Conservation (phyloP, 1,140 invertebrate genomes). For the Dinothrombium tinctorium region DNA sequence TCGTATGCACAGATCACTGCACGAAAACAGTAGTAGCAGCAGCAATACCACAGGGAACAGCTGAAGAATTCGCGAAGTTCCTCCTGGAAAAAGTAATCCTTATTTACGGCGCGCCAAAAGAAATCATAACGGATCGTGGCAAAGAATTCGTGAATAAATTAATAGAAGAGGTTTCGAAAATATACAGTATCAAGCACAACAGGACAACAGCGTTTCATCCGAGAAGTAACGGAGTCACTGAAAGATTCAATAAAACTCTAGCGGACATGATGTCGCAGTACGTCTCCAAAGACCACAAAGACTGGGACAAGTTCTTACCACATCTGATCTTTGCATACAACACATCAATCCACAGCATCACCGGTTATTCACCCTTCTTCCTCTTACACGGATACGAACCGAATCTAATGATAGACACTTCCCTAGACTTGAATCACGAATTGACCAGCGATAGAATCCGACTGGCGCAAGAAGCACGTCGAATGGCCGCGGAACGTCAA, state of each 20-base stretch:
- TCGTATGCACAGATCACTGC: conserved; percentile 17
- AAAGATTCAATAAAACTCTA: conserved; percentile 13
- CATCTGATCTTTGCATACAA: too few species aligned
- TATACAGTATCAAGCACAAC: conserved; percentile 4
- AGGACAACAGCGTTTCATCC: conserved; percentile 8
- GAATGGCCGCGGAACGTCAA: too few species aligned
- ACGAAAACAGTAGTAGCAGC: conserved; percentile 17
- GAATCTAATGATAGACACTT: too few species aligned
- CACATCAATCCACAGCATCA: too few species aligned
- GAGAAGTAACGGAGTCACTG: conserved; percentile 14
- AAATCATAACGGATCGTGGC: too few species aligned
- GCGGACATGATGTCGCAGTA: conserved; percentile 14
- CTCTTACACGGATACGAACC: too few species aligned
- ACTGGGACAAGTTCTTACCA: conserved; percentile 24
- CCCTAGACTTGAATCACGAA: too few species aligned
- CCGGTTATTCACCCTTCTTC: too few species aligned
- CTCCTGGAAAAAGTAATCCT: conserved; percentile 14
- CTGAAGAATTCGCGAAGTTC: conserved; percentile 16
- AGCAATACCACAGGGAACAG: conserved; percentile 13
- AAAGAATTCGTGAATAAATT: conserved; percentile 10
- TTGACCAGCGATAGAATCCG: too few species aligned
- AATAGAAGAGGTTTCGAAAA: not conserved
- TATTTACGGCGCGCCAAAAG: conserved; percentile 9
- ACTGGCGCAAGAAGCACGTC: too few species aligned
- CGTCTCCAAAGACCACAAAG: conserved; percentile 16